Evolutionary conservation across 2,888 invertebrate genomes (phyloP).

Genomic region (Didymodactylos carnosus): DNA sequence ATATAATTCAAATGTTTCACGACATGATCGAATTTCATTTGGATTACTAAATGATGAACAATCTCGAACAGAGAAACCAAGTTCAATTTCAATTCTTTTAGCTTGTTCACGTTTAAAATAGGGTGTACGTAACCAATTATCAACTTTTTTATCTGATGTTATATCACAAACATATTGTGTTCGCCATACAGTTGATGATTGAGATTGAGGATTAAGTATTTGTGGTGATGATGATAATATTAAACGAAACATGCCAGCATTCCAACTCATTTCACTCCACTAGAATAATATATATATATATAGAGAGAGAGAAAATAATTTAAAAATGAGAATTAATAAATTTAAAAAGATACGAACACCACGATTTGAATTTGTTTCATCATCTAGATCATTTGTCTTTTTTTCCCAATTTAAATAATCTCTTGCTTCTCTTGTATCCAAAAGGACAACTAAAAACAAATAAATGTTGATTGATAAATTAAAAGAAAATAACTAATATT

Average conservation of each 20-base stretch:
- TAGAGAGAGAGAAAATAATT: too few relatives aligned
- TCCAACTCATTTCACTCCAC: constrained; percentile 9
- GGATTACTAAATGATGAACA: constrained; percentile 8
- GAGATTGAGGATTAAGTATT: too few relatives aligned
- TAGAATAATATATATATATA: too few relatives aligned
- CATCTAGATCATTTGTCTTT: neutral
- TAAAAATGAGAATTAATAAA: too few relatives aligned
- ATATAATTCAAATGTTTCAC: constrained; percentile 12
- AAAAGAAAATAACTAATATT: too few relatives aligned
- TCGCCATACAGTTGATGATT: constrained; percentile 6
- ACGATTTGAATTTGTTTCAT: too few relatives aligned
- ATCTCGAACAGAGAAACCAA: constrained; percentile 9
- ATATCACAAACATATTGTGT: constrained; percentile 14
- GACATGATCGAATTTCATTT: constrained; percentile 12
- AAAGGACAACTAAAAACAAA: neutral
- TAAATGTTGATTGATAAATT: too few relatives aligned
- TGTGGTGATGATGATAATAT: neutral
- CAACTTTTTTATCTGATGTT: constrained; percentile 2
- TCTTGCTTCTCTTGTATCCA: neutral
- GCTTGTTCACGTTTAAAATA: constrained; percentile 7
- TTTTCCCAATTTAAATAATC: neutral
- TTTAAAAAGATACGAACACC: neutral
- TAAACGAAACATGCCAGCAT: neutral
- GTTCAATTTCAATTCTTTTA: constrained; percentile 4
- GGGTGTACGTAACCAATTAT: constrained; percentile 14